phyloP scores from a whole-genome alignment of 1,140 invertebrate genomes.

The Drosophila ficusphila region DNA sequence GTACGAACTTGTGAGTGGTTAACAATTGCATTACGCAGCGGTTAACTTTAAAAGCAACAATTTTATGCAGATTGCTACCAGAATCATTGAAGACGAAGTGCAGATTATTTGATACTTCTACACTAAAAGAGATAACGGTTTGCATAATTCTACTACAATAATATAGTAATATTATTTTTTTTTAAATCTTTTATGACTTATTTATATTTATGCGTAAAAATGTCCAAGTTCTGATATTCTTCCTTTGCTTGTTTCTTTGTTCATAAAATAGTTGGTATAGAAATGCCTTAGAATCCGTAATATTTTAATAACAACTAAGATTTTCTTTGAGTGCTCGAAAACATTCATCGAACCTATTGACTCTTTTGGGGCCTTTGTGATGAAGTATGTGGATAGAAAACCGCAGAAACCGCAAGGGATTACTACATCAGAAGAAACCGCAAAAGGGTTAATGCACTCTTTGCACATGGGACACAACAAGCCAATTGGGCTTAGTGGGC shows the following conservation, averaged over 20 bases:
- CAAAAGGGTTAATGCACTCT: conserved; percentile 52
- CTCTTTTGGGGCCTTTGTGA: conserved; percentile 22
- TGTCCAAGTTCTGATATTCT: no score
- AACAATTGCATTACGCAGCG: conserved; percentile 68
- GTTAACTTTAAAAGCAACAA: conserved; percentile 53
- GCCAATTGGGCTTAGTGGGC: conserved; percentile 23
- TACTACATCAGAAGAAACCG: conserved; percentile 46
- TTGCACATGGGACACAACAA: conserved; percentile 30
- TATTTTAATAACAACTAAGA: not conserved
- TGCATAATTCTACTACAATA: no score
- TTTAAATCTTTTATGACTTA: no score
- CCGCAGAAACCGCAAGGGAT: conserved; percentile 50
- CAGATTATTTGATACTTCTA: not conserved
- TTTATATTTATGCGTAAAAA: no score
- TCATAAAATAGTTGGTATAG: no score
- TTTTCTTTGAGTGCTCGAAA: conserved; percentile 4
- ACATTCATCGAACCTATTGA: conserved; percentile 31
- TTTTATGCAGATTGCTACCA: conserved; percentile 37
- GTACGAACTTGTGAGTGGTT: conserved; percentile 46
- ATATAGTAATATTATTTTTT: no score
- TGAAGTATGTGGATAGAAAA: conserved; percentile 21
- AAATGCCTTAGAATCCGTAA: no score
- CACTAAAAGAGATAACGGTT: not conserved
- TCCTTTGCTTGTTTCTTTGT: no score
- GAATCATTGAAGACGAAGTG: conserved; percentile 1